These are phyloP conservation scores for Saxicola maurus DNA, from an alignment of 2,797 vertebrate species.

Conservation along the genomic window DNA sequence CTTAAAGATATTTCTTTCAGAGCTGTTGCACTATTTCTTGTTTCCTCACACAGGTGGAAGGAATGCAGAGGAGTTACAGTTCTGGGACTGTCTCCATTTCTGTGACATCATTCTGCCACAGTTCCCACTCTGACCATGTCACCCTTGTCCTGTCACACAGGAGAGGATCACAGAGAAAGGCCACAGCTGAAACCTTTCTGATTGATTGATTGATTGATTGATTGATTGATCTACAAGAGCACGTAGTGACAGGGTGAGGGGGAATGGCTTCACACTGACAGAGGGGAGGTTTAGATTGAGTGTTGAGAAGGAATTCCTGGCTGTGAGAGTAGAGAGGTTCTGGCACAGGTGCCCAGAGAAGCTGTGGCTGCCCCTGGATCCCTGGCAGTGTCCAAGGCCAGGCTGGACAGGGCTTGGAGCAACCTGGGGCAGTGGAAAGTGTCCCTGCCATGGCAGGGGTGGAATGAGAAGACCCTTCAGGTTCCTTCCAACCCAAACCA, in stretches of 20 bases:
- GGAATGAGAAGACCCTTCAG: not conserved
- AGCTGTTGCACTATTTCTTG: not conserved
- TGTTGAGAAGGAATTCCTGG: not conserved
- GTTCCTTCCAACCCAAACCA: not conserved
- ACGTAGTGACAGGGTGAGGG: not conserved
- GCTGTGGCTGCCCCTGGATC: not conserved
- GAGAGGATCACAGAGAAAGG: not conserved
- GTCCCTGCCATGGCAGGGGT: not conserved
- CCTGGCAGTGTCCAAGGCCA: not conserved
- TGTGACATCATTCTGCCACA: not conserved
- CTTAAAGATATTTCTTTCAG: not conserved
- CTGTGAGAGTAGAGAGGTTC: accelerated
- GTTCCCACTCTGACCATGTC: not conserved
- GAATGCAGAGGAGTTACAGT: not conserved
- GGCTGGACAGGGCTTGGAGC: accelerated
- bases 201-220: not conserved
- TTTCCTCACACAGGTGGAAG: not conserved
- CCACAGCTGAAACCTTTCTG: not conserved
- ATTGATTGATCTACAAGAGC: not conserved
- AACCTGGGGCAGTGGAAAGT: accelerated
- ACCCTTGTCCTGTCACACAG: not conserved
- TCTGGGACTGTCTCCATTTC: not conserved
- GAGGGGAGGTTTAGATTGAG: not conserved
- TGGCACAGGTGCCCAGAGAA: not conserved
- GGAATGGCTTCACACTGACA: not conserved